A percentile compares a stretch with the other conserved stretches of the same genome.
phyloP scores from a whole-genome alignment of 2,888 invertebrate genomes.

The Conops quadrifasciatus region DNA sequence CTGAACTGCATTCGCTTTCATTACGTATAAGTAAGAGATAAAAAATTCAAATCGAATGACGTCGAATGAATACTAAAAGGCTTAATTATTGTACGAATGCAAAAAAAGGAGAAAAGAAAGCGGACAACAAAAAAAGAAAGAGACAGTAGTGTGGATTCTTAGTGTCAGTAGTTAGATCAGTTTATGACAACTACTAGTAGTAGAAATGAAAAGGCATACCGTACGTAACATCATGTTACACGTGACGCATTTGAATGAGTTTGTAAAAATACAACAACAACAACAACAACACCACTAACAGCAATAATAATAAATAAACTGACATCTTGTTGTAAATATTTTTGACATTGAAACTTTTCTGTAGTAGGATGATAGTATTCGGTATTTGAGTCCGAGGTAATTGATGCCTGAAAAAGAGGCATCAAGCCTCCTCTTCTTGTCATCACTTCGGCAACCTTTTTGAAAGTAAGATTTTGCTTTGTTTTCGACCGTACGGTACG shows the following conservation, averaged over 20 bases:
- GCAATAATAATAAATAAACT: too few species aligned
- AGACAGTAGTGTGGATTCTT: too few species aligned
- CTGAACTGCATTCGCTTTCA: constrained; percentile 15
- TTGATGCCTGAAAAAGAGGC: too few species aligned
- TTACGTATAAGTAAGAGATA: too few species aligned
- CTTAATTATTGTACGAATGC: constrained; percentile 7
- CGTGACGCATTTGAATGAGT: constrained; percentile 31
- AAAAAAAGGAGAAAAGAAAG: not conserved
- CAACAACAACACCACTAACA: not conserved
- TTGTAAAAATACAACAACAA: constrained; percentile 15
- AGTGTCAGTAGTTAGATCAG: not conserved
- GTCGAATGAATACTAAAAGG: constrained; percentile 14
- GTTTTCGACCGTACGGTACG: too few species aligned
- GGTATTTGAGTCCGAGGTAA: too few species aligned
- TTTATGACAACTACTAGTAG: not conserved
- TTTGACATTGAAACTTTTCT: too few species aligned
- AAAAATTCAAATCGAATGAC: constrained; percentile 13
- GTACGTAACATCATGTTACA: not conserved
- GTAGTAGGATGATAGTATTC: too few species aligned
- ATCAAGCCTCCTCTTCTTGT: too few species aligned
- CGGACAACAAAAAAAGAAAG: not conserved
- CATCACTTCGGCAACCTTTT: too few species aligned
- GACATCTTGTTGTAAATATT: too few species aligned
- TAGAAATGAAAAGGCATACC: not conserved
- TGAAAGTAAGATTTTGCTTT: too few species aligned